Conservation (phyloP, 2,113 vertebrate genomes). For the Nycticorax nycticorax region DNA sequence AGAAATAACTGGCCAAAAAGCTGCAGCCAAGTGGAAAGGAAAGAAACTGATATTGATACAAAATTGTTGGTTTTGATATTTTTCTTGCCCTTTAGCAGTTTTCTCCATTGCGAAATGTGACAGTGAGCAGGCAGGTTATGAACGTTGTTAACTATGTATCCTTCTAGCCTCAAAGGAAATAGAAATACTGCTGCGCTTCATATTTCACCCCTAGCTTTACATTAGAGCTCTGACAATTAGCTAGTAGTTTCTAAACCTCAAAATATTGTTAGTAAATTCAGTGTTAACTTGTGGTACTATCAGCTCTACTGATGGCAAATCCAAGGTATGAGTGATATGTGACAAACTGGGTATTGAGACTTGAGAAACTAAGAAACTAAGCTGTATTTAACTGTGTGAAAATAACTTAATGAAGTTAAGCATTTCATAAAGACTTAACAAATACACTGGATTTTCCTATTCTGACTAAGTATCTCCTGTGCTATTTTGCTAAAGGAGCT, state of each 20-base stretch:
- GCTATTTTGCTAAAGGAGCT: constrained; percentile 31
- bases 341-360: not conserved
- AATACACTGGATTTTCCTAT: not conserved
- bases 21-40: not conserved
- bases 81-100: not conserved
- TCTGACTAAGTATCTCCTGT: not conserved
- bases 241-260: not conserved
- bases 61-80: not conserved
- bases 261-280: not conserved
- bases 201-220: not conserved
- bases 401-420: constrained; percentile 30
- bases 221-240: not conserved
- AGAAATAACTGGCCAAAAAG: not conserved
- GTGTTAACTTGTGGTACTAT: not conserved
- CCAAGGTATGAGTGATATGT: not conserved
- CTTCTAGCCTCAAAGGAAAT: not conserved
- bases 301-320: not conserved
- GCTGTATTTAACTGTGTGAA: constrained; percentile 23
- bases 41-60: not conserved
- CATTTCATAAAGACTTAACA: not conserved
- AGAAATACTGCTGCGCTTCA: not conserved
- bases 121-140: accelerated
- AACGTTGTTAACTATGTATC: not conserved
- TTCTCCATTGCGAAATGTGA: not conserved
- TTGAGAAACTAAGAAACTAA: constrained; percentile 10